Evolutionary conservation across 1,140 invertebrate species (phyloP).

Genomic region (Glossosoma conforme): DNA sequence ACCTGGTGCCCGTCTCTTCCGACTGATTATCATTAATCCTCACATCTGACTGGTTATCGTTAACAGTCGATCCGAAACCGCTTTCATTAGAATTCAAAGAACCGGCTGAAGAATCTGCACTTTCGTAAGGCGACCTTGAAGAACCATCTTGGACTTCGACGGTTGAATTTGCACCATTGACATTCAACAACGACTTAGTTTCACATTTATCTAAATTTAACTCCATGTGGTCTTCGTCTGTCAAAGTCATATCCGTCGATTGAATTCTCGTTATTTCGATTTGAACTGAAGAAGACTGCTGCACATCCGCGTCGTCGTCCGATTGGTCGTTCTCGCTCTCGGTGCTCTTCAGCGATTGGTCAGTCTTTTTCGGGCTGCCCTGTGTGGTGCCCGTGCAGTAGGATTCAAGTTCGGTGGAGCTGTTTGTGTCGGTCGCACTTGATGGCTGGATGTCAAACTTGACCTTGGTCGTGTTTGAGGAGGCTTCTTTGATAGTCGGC

Average conservation of each 20-base stretch:
- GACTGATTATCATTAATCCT: constrained; percentile 10
- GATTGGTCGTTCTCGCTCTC: constrained; percentile 11
- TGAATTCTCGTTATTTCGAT: constrained; percentile 26
- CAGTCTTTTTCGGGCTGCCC: no score
- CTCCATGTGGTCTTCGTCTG: constrained; percentile 5
- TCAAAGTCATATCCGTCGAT: constrained; percentile 8
- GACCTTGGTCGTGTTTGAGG: no score
- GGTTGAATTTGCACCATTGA: background rate
- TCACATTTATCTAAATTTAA: background rate
- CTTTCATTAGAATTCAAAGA: constrained; percentile 28
- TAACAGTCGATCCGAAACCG: constrained; percentile 22
- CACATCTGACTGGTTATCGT: constrained; percentile 18
- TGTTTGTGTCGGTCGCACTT: constrained; percentile 2
- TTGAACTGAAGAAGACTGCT: constrained; percentile 18
- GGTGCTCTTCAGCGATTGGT: no score
- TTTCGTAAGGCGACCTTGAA: constrained; percentile 27
- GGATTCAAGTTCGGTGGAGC: constrained; percentile 2
- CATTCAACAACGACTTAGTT: background rate
- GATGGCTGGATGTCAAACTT: constrained; percentile 11
- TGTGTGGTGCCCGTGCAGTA: background rate
- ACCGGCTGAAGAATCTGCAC: constrained; percentile 24
- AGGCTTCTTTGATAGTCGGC: no score
- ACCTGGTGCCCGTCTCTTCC: background rate
- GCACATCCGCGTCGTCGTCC: constrained; percentile 23
- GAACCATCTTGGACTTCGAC: constrained; percentile 4